phyloP scores from a whole-genome alignment of 2,113 vertebrate genomes.

The Prinia subflava region DNA sequence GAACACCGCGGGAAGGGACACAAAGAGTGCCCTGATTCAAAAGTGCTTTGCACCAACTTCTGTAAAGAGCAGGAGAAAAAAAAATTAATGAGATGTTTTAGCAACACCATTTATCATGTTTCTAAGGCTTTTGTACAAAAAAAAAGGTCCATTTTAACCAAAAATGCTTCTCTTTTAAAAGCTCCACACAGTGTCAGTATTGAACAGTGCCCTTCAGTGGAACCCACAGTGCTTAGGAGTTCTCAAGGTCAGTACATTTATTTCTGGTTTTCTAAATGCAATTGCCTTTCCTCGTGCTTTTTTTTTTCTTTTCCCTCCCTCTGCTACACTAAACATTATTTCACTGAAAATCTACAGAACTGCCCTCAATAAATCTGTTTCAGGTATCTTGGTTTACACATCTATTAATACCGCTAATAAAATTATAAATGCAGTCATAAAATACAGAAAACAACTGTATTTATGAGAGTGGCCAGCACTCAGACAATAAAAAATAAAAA shows the following conservation, averaged over 20 bases:
- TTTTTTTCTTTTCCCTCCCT: neutral
- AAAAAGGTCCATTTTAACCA: neutral
- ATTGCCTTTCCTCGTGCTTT: neutral
- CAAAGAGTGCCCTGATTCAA: neutral
- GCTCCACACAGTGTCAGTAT: neutral
- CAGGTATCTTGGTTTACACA: neutral
- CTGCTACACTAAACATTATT: neutral
- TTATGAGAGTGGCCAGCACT: neutral
- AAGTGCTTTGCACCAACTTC: neutral
- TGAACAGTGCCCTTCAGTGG: neutral
- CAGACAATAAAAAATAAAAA: neutral
- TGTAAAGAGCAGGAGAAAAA: neutral
- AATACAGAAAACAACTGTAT: neutral
- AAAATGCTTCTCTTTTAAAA: neutral
- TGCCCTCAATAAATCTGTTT: neutral
- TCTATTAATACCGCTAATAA: neutral
- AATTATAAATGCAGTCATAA: neutral
- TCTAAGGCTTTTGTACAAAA: neutral
- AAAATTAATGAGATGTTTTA: conserved; percentile 42
- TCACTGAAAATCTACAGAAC: neutral
- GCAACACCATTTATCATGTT: conserved; percentile 26
- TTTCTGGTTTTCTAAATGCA: neutral
- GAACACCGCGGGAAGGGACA: neutral
- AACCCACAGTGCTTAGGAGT: neutral
- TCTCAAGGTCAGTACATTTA: conserved; percentile 8